Percentiles rank a stretch among this genome's conserved stretches.
These are phyloP conservation scores for Gasteruption jaculator DNA, from an alignment of 2,888 invertebrate species.

Conservation along the genomic window DNA sequence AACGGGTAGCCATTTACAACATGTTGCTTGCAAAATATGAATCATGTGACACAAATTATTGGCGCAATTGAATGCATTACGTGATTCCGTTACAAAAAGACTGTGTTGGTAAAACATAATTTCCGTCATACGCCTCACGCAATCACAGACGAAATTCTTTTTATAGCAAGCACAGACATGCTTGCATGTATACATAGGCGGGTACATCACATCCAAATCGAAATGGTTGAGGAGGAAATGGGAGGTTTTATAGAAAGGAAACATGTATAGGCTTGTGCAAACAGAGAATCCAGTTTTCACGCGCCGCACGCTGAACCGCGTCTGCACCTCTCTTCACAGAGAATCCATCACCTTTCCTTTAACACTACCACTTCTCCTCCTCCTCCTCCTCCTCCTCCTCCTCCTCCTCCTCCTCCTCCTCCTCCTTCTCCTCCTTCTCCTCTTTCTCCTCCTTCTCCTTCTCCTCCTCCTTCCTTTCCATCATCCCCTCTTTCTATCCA, in stretches of 20 bases:
- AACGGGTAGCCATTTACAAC: too few species aligned
- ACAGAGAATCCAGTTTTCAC: conserved; percentile 42
- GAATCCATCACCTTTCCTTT: conserved; percentile 36
- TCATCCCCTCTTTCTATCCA: conserved; percentile 6
- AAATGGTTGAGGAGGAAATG: conserved; percentile 23
- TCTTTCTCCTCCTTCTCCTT: conserved; percentile 1
- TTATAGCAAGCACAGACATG: too few species aligned
- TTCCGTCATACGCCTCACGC: too few species aligned
- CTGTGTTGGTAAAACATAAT: too few species aligned
- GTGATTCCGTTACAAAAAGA: too few species aligned
- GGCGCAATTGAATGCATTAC: too few species aligned
- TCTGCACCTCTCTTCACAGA: conserved; percentile 36
- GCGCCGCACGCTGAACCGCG: conserved; percentile 33
- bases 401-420: conserved; percentile 9
- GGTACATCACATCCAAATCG: too few species aligned
- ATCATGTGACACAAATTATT: too few species aligned
- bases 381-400: conserved; percentile 19
- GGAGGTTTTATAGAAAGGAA: conserved; percentile 15
- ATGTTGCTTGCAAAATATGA: too few species aligned
- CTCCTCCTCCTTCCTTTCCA: not conserved
- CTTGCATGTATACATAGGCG: too few species aligned
- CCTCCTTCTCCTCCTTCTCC: not conserved
- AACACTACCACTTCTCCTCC: conserved; percentile 18
- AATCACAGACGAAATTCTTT: too few species aligned
- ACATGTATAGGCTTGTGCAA: conserved; percentile 32